Evolutionary conservation across 1,140 invertebrate genomes (phyloP), one percentile per base, ranked within the genome.

Genomic region (Pygmarrhopalites habei): DNA sequence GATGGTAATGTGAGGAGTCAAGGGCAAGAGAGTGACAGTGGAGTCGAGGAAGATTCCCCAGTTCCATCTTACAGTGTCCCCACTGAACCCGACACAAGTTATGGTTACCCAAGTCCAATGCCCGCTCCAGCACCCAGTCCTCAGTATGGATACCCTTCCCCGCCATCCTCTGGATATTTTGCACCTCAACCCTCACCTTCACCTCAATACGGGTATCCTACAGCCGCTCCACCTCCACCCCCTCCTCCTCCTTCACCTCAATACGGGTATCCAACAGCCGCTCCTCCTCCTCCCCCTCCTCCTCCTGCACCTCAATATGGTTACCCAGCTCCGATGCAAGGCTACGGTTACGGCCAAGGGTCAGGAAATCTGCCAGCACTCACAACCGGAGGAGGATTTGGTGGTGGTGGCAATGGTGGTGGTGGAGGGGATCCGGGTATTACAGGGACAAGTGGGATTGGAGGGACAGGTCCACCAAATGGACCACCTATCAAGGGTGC

Each of bases 401-500:
- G 32, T 15, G 25, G 4, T 26, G 23, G 12, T 52, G 49, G 49
- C 28, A 5, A 26, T 7, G 49, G 49, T 52, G 49, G 49, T 52
- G 49, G 49, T 28, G 23, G 2, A 14, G 2, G 2, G 4, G 49
- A n/a, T 28, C 25, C 49, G 5, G 49, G 49, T 10, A 49, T 25
- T 2, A n/a, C 39, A 26, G 53, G 61, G 21, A n/a, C n/a, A n/a
- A n/a, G n/a, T n/a, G n/a, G n/a, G n/a, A n/a, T n/a, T n/a, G 55
- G 52, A 4, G 2, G 3, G 1, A 46, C 60, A 19, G 62, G 52
- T 3, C 63, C 63, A 1, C 65, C 65, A 12, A 51, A 58, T 1
- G 30, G 59, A n/a, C 46, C 60, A 39, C 23, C 60, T 0, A 46
- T 68, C 28, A 68, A 68, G 44, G 67, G 67, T 12, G 64, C 67